Conservation (phyloP, 2,113 vertebrate genomes). For the Takifugu bimaculatus region DNA sequence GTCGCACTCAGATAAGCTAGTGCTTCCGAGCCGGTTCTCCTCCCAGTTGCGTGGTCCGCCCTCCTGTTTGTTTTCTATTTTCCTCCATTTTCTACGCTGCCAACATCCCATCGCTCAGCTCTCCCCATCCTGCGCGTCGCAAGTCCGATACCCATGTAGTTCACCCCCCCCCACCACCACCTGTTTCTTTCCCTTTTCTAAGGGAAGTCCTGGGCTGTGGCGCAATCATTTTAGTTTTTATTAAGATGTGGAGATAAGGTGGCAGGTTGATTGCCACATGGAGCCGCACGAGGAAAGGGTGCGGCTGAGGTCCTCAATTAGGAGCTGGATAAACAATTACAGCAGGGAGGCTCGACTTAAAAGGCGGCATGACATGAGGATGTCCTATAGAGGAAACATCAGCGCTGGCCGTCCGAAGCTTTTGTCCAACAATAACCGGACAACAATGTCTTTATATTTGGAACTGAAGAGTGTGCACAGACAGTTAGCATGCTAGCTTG, state of each 20-base stretch:
- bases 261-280: conserved; percentile 60
- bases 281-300: conserved; percentile 67
- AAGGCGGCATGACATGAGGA: conserved; percentile 34
- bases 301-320: conserved; percentile 56
- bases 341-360: conserved; percentile 30
- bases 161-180: not conserved
- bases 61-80: conserved; percentile 32
- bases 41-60: conserved; percentile 21
- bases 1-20: not conserved
- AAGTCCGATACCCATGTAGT: conserved; percentile 25
- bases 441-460: conserved; percentile 7
- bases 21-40: not conserved
- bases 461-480: no score
- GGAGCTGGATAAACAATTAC: conserved; percentile 51
- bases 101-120: conserved; percentile 29
- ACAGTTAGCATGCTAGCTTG: no score
- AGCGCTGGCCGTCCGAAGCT: conserved; percentile 6
- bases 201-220: conserved; percentile 60
- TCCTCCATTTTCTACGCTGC: conserved; percentile 24
- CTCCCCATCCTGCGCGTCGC: conserved; percentile 53
- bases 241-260: conserved; percentile 64
- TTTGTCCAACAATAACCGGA: conserved; percentile 32
- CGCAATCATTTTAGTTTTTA: conserved; percentile 72
- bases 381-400: conserved; percentile 35
- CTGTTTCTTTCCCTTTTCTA: conserved; percentile 36